Evolutionary conservation across 1,140 invertebrate species (phyloP).

Genomic region (Papilio glaucus): DNA sequence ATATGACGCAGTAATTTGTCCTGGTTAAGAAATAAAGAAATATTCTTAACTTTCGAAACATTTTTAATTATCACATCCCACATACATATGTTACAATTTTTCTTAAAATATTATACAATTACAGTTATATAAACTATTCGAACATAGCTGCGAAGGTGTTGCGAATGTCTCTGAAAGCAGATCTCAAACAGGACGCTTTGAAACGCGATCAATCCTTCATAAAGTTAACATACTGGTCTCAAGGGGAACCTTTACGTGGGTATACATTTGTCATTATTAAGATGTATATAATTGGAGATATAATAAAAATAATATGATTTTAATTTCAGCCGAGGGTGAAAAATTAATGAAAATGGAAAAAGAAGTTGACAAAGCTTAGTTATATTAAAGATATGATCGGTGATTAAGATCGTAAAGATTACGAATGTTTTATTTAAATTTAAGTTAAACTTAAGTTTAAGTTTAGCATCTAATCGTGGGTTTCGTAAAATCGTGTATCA

Average conservation of each 20-base stretch:
- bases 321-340: constrained; percentile 51
- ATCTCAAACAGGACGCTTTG: constrained; percentile 87
- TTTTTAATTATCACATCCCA: too few relatives aligned
- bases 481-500: too few relatives aligned
- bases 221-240: constrained; percentile 91
- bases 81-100: not conserved
- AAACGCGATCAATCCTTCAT: constrained; percentile 90
- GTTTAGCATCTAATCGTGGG: too few relatives aligned
- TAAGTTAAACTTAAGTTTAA: too few relatives aligned
- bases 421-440: not conserved
- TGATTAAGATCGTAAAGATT: not conserved
- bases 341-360: constrained; percentile 47
- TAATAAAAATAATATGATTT: constrained; percentile 4
- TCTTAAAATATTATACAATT: constrained; percentile 52
- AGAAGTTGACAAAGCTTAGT: constrained; percentile 42
- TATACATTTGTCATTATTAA: not conserved
- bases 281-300: not conserved
- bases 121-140: constrained; percentile 95
- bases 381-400: not conserved
- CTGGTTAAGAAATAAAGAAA: too few relatives aligned
- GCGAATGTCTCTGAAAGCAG: constrained; percentile 90
- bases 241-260: constrained; percentile 91
- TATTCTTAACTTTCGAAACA: too few relatives aligned
- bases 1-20: too few relatives aligned
- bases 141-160: constrained; percentile 92